phyloP scores from a whole-genome alignment of 1,140 invertebrate species.

The Venturia canescens region DNA sequence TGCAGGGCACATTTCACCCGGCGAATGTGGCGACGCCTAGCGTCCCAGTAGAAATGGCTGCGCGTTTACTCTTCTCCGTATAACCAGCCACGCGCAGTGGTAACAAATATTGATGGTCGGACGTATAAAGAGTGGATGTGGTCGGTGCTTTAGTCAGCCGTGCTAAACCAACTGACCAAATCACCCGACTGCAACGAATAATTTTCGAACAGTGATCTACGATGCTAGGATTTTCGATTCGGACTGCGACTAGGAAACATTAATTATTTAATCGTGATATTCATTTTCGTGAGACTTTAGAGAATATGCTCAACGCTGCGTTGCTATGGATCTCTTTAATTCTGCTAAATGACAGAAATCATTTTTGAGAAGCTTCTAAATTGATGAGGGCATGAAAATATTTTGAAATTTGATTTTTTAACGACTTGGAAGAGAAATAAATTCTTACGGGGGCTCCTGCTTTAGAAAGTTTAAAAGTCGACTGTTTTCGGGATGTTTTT shows the following conservation, averaged over 20 bases:
- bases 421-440: no score
- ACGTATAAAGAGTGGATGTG: slow-evolving; percentile 52
- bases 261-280: neutral
- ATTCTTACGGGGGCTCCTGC: no score
- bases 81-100: slow-evolving; percentile 43
- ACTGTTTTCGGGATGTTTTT: no score
- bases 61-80: neutral
- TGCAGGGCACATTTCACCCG: slow-evolving; percentile 35
- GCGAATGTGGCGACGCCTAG: slow-evolving; percentile 12
- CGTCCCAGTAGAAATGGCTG: neutral
- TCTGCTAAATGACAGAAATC: no score
- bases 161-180: slow-evolving; percentile 28
- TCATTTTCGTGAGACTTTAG: neutral
- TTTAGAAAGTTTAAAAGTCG: no score
- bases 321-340: no score
- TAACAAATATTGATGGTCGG: slow-evolving; percentile 45
- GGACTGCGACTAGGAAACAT: neutral
- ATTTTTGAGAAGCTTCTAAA: no score
- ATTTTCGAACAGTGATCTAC: neutral
- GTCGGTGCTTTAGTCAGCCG: slow-evolving; percentile 45
- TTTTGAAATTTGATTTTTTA: no score
- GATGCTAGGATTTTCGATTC: neutral
- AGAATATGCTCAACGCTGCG: no score
- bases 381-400: no score
- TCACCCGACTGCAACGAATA: neutral